Conservation (phyloP, 2,113 vertebrate genomes). For the Hyperoodon ampullatus region DNA sequence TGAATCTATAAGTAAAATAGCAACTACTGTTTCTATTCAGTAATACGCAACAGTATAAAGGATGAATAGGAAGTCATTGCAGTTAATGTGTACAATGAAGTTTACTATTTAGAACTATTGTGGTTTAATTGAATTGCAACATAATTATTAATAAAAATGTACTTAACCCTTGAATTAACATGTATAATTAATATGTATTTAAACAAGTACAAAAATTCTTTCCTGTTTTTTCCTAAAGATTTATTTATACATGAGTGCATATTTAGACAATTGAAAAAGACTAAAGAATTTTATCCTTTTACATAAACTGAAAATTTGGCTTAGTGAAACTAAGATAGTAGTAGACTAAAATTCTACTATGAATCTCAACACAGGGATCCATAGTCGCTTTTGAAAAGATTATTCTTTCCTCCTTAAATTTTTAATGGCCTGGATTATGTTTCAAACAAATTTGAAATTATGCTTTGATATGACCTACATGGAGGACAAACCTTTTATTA, state of each 20-base stretch:
- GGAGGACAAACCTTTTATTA: neutral
- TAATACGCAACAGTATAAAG: slow-evolving; percentile 7
- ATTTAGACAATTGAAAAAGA: slow-evolving; percentile 22
- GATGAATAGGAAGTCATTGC: neutral
- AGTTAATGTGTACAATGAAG: neutral
- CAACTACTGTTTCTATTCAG: neutral
- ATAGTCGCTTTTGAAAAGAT: slow-evolving; percentile 29
- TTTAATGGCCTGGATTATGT: slow-evolving; percentile 27
- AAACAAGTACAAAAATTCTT: slow-evolving; percentile 4
- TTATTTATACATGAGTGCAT: neutral
- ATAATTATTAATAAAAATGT: slow-evolving; percentile 45
- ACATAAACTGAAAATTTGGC: slow-evolving; percentile 16
- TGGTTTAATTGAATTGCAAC: neutral
- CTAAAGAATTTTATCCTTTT: slow-evolving; percentile 34
- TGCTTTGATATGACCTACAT: slow-evolving; percentile 2
- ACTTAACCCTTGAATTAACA: slow-evolving; percentile 25
- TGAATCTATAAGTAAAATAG: slow-evolving; percentile 35
- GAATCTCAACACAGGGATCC: slow-evolving; percentile 1
- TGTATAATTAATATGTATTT: neutral
- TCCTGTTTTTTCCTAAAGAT: slow-evolving; percentile 32
- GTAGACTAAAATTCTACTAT: slow-evolving; percentile 6
- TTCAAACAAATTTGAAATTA: slow-evolving; percentile 51
- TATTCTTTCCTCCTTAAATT: slow-evolving; percentile 25
- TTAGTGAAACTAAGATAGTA: neutral
- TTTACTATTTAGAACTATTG: slow-evolving; percentile 4